These are phyloP conservation scores for Sebastes steindachneri DNA, from an alignment of 2,797 vertebrate species.

Conservation along the genomic window DNA sequence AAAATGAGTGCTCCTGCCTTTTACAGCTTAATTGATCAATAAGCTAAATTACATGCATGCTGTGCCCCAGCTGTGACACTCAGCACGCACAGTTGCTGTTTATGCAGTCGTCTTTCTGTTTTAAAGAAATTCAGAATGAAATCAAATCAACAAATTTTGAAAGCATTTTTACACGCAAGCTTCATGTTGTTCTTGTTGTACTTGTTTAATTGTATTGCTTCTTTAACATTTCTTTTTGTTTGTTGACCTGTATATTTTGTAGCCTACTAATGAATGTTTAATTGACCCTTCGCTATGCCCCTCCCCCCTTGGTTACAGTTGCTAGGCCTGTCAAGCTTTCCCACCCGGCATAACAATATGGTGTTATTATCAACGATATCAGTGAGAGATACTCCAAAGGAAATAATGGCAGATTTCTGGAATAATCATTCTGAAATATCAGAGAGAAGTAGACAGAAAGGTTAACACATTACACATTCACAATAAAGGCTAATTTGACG, in stretches of 20 bases:
- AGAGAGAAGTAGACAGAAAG: no score
- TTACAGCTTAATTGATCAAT: conserved; percentile 57
- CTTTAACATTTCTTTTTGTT: conserved; percentile 20
- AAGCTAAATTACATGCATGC: conserved; percentile 51
- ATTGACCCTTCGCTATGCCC: not conserved
- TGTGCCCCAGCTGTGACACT: conserved; percentile 41
- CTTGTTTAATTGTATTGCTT: conserved; percentile 27
- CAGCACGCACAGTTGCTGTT: conserved; percentile 20
- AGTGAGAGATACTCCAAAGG: no score
- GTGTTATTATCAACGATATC: no score
- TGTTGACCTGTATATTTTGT: conserved; percentile 41
- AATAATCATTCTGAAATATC: no score
- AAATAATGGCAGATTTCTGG: no score
- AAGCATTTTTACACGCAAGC: not conserved
- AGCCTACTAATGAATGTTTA: conserved; percentile 21
- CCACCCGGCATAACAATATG: no score
- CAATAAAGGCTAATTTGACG: no score
- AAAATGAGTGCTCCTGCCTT: conserved; percentile 8
- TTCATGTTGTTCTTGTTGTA: conserved; percentile 9
- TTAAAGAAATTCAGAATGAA: not conserved
- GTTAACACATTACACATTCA: no score
- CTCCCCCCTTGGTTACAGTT: no score
- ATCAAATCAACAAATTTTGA: not conserved
- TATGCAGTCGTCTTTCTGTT: conserved; percentile 5
- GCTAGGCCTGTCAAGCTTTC: no score